phyloP scores from a whole-genome alignment of 2,113 vertebrate species.

The Pygoscelis antarcticus region DNA sequence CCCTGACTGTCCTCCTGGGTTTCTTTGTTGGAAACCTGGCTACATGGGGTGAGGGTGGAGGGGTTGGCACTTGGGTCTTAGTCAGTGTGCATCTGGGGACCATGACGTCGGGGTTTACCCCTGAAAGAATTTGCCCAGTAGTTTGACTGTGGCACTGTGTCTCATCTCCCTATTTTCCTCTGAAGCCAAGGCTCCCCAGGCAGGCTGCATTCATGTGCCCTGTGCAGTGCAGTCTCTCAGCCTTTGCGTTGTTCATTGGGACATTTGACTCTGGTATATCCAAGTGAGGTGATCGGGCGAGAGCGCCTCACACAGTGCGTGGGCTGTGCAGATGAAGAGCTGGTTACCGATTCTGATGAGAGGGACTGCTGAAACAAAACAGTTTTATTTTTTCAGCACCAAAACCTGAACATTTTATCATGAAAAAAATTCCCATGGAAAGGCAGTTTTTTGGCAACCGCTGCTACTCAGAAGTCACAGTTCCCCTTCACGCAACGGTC shows the following conservation, averaged over 20 bases:
- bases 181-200: background rate
- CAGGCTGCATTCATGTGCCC: accelerated
- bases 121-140: background rate
- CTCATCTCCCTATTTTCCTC: background rate
- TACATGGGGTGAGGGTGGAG: background rate
- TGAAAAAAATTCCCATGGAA: background rate
- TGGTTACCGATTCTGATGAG: background rate
- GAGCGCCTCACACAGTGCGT: accelerated
- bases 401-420: background rate
- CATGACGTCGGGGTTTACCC: background rate
- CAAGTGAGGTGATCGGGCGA: background rate
- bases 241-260: accelerated
- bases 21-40: background rate
- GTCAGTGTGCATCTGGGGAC: background rate
- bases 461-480: background rate
- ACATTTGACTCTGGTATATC: accelerated
- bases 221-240: accelerated
- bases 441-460: background rate
- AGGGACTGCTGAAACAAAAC: background rate
- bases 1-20: background rate
- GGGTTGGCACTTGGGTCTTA: background rate
- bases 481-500: background rate
- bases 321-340: background rate
- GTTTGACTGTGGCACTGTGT: background rate
- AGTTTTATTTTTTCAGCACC: background rate